Evolutionary conservation across 2,888 invertebrate species (phyloP), one percentile per base, ranked within the genome.

Genomic region (Dryadula phaetusa): DNA sequence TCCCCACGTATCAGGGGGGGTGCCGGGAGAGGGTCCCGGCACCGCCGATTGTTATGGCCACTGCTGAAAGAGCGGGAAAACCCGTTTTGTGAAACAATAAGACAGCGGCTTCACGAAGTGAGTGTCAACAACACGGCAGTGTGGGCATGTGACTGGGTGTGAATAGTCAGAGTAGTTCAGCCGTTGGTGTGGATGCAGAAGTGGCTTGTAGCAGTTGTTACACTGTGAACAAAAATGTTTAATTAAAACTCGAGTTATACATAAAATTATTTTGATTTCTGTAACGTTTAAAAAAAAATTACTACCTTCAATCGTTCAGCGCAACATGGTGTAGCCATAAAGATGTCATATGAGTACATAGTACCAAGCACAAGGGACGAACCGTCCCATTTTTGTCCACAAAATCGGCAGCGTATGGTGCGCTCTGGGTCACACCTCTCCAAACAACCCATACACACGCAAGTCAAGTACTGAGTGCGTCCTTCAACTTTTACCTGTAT

Each of bases 281-380:
- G 12, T 32, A 0, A 8, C 7, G 5, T 37, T 40, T 40, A n/a
- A 34, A 25, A 34, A 14, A 84, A 37, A n/a, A 40, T 16, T 84
- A 90, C 86, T 82, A 98, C 98, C 95, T 97, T 97, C 78, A 98
- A 94, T 78, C 99, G 95, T 82, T 98, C 98, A 82, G 96, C 95
- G 93, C 99, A 99, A 90, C 99, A 99, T 18, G 98, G 98, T 92
- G 97, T 97, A 70, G 99, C 98, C 84, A 99, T 99, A 87, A 99
- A 99, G 78, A 99, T 98, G 90, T 99, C 99, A 84, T 98, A 99
- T 70, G 98, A 97, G 93, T 99, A 99, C 98, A 99, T 98, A 73
- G 99, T 98, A 74, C 99, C 99, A 67, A 99, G 94, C 67, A 99
- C 97, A 71, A 99, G 94, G 62, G 98, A 97, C 25, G 97, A 96